These are phyloP conservation scores for Phaonia tiefii DNA, from an alignment of 2,888 invertebrate species.

Conservation along the genomic window DNA sequence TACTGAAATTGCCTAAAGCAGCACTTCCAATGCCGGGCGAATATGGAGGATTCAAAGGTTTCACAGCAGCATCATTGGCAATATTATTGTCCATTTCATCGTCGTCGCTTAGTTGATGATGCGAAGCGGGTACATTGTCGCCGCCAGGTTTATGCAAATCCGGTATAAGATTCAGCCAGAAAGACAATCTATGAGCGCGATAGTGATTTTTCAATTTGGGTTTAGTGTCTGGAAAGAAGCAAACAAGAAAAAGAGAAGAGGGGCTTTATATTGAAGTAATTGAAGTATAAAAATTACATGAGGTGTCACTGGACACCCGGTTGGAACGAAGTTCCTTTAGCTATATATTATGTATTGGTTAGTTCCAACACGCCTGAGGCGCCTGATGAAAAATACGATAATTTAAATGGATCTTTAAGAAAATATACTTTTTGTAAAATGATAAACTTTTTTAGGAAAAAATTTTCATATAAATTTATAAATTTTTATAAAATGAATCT, in stretches of 20 bases:
- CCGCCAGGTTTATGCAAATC: constrained; percentile 94
- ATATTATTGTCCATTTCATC: constrained; percentile 82
- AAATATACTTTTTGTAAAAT: too few species aligned
- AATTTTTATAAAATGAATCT: too few species aligned
- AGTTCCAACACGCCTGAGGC: too few species aligned
- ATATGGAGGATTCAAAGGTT: constrained; percentile 80
- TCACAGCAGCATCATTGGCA: constrained; percentile 81
- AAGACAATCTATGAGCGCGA: constrained; percentile 94
- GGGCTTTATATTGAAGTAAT: too few species aligned
- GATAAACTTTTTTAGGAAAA: too few species aligned
- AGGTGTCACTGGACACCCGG: too few species aligned
- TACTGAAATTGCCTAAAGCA: constrained; percentile 78
- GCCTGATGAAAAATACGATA: too few species aligned
- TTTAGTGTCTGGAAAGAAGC: constrained; percentile 87
- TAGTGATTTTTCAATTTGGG: constrained; percentile 96
- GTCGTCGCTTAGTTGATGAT: constrained; percentile 91
- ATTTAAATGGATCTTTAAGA: too few species aligned
- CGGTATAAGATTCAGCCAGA: constrained; percentile 97
- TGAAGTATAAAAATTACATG: too few species aligned
- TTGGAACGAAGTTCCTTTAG: too few species aligned
- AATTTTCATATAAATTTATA: too few species aligned
- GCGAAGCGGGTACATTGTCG: constrained; percentile 91
- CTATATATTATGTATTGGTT: too few species aligned
- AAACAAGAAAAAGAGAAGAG: constrained; percentile 16
- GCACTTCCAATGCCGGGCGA: constrained; percentile 74